A percentile compares a stretch with the other conserved stretches of the same genome.
phyloP scores from a whole-genome alignment of 2,113 vertebrate species.

The Plestiodon gilberti region DNA sequence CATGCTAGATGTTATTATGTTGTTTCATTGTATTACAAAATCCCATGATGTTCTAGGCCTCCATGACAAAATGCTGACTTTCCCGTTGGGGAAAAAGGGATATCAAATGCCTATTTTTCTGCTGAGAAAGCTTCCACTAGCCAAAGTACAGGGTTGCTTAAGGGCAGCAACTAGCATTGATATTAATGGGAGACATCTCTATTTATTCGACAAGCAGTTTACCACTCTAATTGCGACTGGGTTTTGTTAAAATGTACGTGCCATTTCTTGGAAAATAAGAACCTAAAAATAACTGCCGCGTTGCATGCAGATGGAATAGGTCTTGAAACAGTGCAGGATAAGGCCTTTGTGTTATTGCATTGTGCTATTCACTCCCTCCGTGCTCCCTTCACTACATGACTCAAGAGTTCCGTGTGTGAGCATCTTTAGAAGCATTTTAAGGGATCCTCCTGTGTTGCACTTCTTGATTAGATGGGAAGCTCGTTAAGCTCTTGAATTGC shows the following conservation, averaged over 20 bases:
- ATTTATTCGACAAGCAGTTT: slow-evolving; percentile 6
- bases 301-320: slow-evolving; percentile 27
- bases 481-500: too few relatives aligned
- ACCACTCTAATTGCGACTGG: slow-evolving; percentile 27
- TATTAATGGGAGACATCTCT: slow-evolving; percentile 7
- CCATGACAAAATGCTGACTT: slow-evolving; percentile 48
- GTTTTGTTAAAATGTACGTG: slow-evolving; percentile 37
- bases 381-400: neutral
- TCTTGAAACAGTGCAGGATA: slow-evolving; percentile 15
- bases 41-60: slow-evolving; percentile 10
- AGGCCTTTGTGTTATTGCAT: slow-evolving; percentile 7
- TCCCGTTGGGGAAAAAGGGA: neutral
- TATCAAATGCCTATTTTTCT: neutral
- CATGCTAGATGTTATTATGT: slow-evolving; percentile 27
- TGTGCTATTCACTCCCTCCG: neutral
- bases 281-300: slow-evolving; percentile 22
- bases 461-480: too few relatives aligned
- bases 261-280: slow-evolving; percentile 31
- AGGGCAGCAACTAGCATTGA: slow-evolving; percentile 39
- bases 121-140: slow-evolving; percentile 34
- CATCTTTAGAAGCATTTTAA: too few relatives aligned
- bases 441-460: too few relatives aligned
- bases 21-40: slow-evolving; percentile 36
- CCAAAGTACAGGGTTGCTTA: slow-evolving; percentile 2
- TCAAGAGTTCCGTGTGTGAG: too few relatives aligned